Evolutionary conservation across 2,797 vertebrate genomes (phyloP).

Genomic region (Propithecus perrieri): DNA sequence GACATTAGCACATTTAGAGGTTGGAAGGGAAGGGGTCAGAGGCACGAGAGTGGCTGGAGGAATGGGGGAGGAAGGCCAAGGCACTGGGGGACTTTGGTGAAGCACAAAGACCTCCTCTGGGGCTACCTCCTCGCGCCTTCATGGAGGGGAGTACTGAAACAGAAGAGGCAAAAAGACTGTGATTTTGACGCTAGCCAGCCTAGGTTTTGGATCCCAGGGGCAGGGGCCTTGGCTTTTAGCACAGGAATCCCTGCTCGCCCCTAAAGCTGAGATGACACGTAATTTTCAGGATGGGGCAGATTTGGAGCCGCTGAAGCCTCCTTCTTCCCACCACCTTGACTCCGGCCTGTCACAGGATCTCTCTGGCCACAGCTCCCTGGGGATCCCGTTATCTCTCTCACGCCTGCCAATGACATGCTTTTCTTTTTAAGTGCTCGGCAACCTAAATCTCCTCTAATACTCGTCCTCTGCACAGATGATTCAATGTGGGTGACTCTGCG

Average conservation of each 20-base stretch:
- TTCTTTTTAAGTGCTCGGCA: constrained; percentile 57
- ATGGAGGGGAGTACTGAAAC: background rate
- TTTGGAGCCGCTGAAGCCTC: background rate
- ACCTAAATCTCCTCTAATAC: constrained; percentile 44
- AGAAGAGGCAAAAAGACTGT: background rate
- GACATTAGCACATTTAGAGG: background rate
- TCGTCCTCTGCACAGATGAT: constrained; percentile 48
- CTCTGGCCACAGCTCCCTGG: constrained; percentile 20
- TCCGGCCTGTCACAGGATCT: constrained; percentile 33
- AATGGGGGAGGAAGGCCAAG: background rate
- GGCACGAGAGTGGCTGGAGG: background rate
- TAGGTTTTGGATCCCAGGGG: background rate
- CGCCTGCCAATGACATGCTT: background rate
- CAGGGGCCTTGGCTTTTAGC: background rate
- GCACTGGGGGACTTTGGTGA: background rate
- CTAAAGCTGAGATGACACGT: background rate
- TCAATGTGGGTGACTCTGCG: background rate
- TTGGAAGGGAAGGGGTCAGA: background rate
- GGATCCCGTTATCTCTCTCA: constrained; percentile 42
- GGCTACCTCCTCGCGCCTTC: background rate
- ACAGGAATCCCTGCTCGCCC: background rate
- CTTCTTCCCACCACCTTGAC: background rate
- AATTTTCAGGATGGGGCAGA: background rate
- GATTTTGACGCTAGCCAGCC: background rate
- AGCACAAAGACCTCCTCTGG: too few relatives aligned